phyloP scores from a whole-genome alignment of 2,113 vertebrate species.

The Ailuropoda melanoleuca region DNA sequence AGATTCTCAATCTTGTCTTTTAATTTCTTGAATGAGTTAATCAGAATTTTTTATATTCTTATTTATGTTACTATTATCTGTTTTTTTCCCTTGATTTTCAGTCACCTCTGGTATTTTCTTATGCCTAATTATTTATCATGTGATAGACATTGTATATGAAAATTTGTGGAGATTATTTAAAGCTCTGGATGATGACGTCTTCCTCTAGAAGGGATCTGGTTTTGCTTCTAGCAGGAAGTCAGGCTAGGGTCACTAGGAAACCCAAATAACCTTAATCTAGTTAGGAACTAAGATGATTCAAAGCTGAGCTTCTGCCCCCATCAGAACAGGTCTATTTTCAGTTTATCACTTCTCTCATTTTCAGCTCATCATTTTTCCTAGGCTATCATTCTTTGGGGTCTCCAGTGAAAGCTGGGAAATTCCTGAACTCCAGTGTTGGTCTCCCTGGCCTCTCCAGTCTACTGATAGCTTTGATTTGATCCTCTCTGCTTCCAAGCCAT shows the following conservation, averaged over 20 bases:
- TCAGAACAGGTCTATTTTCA: not conserved
- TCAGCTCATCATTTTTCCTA: not conserved
- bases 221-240: not conserved
- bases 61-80: not conserved
- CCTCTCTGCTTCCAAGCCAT: not conserved
- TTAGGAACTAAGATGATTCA: not conserved
- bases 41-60: not conserved
- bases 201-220: not conserved
- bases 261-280: not conserved
- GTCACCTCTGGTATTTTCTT: constrained; percentile 5
- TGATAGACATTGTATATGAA: not conserved
- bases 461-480: not conserved
- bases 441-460: not conserved
- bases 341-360: not conserved
- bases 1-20: not conserved
- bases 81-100: not conserved
- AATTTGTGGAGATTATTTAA: not conserved
- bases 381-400: not conserved
- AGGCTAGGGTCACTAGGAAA: not conserved
- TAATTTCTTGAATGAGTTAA: not conserved
- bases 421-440: not conserved
- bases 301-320: not conserved
- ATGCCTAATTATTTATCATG: not conserved
- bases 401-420: not conserved
- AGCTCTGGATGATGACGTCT: not conserved